phyloP scores from a whole-genome alignment of 2,113 vertebrate genomes.

The Capreolus pygargus region DNA sequence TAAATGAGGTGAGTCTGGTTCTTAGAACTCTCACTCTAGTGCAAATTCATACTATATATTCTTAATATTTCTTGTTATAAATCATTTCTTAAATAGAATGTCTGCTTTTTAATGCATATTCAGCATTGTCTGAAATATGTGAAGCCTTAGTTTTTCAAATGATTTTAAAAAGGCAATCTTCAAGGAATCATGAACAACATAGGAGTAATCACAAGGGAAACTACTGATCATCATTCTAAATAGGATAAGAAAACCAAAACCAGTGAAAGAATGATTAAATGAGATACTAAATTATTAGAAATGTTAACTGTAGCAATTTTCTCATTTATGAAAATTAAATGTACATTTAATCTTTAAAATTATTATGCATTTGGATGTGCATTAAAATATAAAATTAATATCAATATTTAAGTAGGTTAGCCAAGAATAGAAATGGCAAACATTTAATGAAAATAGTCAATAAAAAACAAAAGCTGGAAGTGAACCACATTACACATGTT shows the following conservation, averaged over 20 bases:
- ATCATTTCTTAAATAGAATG: conserved; percentile 5
- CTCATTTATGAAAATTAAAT: neutral
- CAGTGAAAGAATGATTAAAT: neutral
- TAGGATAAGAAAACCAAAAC: neutral
- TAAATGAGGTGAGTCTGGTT: neutral
- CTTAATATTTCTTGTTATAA: neutral
- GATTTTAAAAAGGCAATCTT: neutral
- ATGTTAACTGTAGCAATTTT: neutral
- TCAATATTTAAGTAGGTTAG: neutral
- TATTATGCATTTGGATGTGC: neutral
- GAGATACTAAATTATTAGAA: neutral
- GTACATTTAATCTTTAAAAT: neutral
- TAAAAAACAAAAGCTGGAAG: neutral
- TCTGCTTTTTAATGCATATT: neutral
- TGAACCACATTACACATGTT: neutral
- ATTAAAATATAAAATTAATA: neutral
- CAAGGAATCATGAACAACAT: neutral
- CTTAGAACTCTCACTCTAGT: neutral
- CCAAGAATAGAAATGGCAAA: neutral
- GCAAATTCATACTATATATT: neutral
- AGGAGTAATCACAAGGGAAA: neutral
- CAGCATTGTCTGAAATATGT: neutral
- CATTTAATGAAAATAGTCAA: neutral
- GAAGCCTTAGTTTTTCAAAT: neutral
- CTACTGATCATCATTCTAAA: neutral